phyloP scores from a whole-genome alignment of 2,797 vertebrate genomes.

The Manis crassicaudata region DNA sequence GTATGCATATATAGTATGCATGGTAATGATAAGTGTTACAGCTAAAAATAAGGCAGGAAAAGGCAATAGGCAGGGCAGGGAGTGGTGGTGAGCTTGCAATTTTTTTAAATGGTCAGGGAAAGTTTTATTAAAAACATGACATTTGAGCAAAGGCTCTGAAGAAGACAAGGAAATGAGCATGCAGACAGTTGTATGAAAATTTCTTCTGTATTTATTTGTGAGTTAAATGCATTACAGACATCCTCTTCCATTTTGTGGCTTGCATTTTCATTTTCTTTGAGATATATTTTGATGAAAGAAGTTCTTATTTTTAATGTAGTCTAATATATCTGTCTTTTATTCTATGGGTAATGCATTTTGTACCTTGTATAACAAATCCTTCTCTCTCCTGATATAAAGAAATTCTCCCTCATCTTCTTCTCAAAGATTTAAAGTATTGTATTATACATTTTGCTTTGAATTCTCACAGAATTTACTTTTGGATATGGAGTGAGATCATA shows the following conservation, averaged over 20 bases:
- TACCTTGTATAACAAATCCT: neutral
- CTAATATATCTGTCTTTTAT: neutral
- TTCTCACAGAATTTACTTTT: slow-evolving; percentile 38
- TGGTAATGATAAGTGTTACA: neutral
- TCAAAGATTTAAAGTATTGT: neutral
- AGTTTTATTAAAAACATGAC: slow-evolving; percentile 4
- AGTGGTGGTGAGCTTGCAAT: neutral
- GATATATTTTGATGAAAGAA: slow-evolving; percentile 12
- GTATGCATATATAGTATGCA: neutral
- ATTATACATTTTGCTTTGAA: neutral
- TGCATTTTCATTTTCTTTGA: slow-evolving; percentile 15
- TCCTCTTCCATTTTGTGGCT: neutral
- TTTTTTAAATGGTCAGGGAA: slow-evolving; percentile 12
- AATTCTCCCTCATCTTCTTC: slow-evolving; percentile 12
- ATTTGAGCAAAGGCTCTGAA: slow-evolving; percentile 29
- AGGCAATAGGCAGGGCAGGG: neutral
- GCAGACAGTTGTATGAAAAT: neutral
- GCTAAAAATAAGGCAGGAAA: slow-evolving; percentile 41
- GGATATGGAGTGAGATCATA: neutral
- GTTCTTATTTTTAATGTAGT: slow-evolving; percentile 37
- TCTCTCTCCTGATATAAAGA: neutral
- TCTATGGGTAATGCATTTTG: neutral
- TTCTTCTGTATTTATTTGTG: neutral
- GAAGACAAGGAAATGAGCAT: neutral
- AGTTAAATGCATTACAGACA: neutral